A percentile compares a stretch with the other conserved stretches of the same genome.
Evolutionary conservation across 1,140 invertebrate species (phyloP).

Genomic region (Zaprionus nigranus): DNA sequence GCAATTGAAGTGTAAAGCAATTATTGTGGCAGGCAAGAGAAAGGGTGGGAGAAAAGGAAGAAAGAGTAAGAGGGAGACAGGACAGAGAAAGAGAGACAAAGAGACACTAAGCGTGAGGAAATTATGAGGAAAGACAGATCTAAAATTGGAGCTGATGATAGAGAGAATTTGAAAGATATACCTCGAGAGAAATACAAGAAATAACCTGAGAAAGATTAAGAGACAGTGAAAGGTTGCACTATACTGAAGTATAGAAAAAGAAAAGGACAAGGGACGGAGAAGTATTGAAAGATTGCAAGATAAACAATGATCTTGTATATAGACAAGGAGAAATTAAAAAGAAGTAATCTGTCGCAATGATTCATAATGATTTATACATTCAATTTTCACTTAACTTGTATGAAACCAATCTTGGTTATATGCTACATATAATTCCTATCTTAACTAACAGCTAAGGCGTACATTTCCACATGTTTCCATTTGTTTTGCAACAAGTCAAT

Average conservation of each 20-base stretch:
- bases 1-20: background rate
- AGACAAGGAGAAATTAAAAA: background rate
- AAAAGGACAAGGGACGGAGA: no score
- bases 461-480: conserved; percentile 3
- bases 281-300: no score
- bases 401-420: background rate
- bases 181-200: no score
- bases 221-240: no score
- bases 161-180: no score
- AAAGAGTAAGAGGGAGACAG: background rate
- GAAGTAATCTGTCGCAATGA: background rate
- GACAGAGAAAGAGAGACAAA: background rate
- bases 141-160: no score
- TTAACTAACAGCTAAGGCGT: background rate
- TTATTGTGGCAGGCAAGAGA: background rate
- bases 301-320: no score
- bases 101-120: no score
- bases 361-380: background rate
- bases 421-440: background rate
- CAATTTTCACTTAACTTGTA: background rate
- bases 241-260: no score
- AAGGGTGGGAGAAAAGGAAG: background rate
- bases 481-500: conserved; percentile 31
- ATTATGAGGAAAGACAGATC: no score
- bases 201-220: no score